Evolutionary conservation across 2,888 invertebrate species (phyloP).

Genomic region (Hedychridium roseum): DNA sequence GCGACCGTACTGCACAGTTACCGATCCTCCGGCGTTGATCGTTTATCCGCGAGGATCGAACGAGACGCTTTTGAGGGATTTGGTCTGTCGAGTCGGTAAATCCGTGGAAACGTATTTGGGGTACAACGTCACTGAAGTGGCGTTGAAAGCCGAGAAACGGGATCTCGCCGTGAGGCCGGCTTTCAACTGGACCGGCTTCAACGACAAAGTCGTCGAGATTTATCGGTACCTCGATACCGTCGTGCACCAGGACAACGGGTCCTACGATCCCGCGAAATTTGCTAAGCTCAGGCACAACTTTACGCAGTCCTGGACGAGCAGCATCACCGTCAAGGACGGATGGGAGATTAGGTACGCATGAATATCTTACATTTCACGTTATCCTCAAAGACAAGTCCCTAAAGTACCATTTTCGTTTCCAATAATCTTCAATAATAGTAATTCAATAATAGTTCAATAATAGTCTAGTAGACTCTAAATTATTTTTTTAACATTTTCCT

Average conservation of each 20-base stretch:
- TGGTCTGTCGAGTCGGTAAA: conserved; percentile 48
- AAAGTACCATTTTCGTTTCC: too few relatives aligned
- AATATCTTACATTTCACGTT: too few relatives aligned
- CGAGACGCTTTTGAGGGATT: conserved; percentile 43
- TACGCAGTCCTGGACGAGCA: conserved; percentile 38
- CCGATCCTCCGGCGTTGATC: conserved; percentile 37
- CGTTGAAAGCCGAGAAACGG: conserved; percentile 20
- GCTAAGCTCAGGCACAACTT: conserved; percentile 36
- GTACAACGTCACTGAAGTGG: conserved; percentile 36
- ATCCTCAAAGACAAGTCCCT: too few relatives aligned
- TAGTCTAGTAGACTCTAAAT: too few relatives aligned
- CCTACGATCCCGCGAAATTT: conserved; percentile 27
- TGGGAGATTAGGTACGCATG: conserved; percentile 52
- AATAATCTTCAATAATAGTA: too few relatives aligned
- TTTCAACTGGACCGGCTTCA: conserved; percentile 55
- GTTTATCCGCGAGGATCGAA: conserved; percentile 51
- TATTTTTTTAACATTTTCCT: too few relatives aligned
- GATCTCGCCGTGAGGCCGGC: conserved; percentile 7
- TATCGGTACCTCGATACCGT: conserved; percentile 49
- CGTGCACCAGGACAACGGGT: conserved; percentile 37
- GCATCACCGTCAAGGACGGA: conserved; percentile 37
- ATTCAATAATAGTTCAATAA: too few relatives aligned
- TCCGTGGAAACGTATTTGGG: conserved; percentile 42
- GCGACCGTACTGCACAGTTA: conserved; percentile 39
- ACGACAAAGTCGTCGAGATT: conserved; percentile 44